A percentile compares a stretch with the other conserved stretches of the same genome.
Conservation (phyloP, 2,797 vertebrate species). For the Sebastiscus albofasciatus region DNA sequence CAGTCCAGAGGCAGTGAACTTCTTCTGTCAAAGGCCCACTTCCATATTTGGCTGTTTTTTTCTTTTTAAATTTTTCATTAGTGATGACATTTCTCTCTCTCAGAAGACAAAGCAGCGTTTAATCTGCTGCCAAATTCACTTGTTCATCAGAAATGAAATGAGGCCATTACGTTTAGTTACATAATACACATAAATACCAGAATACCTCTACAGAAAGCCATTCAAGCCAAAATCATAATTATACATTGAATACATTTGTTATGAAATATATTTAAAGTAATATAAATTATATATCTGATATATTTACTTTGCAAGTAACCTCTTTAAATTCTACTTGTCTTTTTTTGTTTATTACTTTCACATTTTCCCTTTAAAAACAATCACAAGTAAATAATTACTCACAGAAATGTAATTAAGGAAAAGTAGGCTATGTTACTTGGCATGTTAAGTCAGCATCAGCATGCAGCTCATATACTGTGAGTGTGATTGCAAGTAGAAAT, state of each 20-base stretch:
- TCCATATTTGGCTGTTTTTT: conserved; percentile 10
- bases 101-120: conserved; percentile 44
- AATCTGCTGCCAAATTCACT: conserved; percentile 44
- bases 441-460: conserved; percentile 18
- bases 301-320: conserved; percentile 21
- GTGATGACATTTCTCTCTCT: conserved; percentile 33
- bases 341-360: not conserved
- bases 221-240: conserved; percentile 43
- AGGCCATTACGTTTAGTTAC: conserved; percentile 35
- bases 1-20: conserved; percentile 27
- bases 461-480: conserved; percentile 34
- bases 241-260: conserved; percentile 9
- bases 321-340: conserved; percentile 7
- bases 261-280: conserved; percentile 31
- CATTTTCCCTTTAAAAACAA: conserved; percentile 1
- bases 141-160: conserved; percentile 38
- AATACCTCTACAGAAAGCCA: conserved; percentile 68
- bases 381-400: conserved; percentile 7
- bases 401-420: not conserved
- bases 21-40: conserved; percentile 26
- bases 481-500: conserved; percentile 13
- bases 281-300: conserved; percentile 16
- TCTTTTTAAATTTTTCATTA: conserved; percentile 10
- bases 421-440: conserved; percentile 3
- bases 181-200: conserved; percentile 45